Evolutionary conservation across 2,797 vertebrate species (phyloP), one percentile per base, ranked within the genome.

Genomic region (Xenentodon cancila): DNA sequence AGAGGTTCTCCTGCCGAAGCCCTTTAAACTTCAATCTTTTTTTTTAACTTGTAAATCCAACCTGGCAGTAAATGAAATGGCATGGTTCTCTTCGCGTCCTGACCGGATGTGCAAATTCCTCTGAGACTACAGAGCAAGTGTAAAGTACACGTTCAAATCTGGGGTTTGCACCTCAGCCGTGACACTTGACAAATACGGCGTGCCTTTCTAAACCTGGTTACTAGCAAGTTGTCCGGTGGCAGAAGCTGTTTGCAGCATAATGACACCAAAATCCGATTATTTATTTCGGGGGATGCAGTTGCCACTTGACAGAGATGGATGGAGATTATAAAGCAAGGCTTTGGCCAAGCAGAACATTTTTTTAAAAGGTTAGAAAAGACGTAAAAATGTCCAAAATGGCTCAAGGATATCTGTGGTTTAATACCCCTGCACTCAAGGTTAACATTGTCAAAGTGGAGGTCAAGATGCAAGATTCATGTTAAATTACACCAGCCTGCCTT

Each of bases 101-200:
- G 22, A 64, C 59, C 54, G 68, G 71, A 53, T 53, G 18, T 70
- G 61, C 61, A 47, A 76, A 84, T 80, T 74, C 84, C 75, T 65
- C 17, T 6, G 67, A 76, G 82, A 65, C 59, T 19, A 30, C 47
- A 73, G 71, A 57, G 72, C 32, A 18, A 64, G 67, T 64, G 75
- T 59, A 73, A 54, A 48, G 66, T 53, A 52, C 52, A 64, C 66
- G 75, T 74, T 71, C 73, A 20, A 72, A 79, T 84, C 75, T 74
- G 82, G 12, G 56, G 61, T 77, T 69, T 64, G 77, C n/a, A 57
- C 68, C 68, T 83, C 58, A 55, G 57, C 63, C 21, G 52, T 89
- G 92, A 92, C 91, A 93, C 85, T 84, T 92, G 91, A 94, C 88
- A 90, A 92, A 93, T 89, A 87, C 57, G 64, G 47, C 9, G 66